Percentiles rank a stretch among this genome's conserved stretches.
These are phyloP conservation scores for Phocoena sinus DNA, from an alignment of 2,113 vertebrate species.

Conservation along the genomic window DNA sequence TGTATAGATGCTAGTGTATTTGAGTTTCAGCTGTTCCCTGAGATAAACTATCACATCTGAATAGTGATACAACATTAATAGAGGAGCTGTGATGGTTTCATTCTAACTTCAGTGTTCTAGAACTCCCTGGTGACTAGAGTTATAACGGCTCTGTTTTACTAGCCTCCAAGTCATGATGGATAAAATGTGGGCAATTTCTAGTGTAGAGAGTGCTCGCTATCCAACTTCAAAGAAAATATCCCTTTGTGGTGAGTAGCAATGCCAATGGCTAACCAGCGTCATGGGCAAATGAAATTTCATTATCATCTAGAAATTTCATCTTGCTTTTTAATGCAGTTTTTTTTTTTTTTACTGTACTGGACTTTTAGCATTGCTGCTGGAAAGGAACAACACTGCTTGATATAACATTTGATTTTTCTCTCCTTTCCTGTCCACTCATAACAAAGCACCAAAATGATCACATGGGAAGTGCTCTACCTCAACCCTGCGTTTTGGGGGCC, in stretches of 20 bases:
- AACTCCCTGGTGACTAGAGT: slow-evolving; percentile 11
- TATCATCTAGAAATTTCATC: slow-evolving; percentile 1
- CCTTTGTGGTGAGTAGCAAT: not conserved
- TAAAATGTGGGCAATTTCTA: not conserved
- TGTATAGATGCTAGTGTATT: not conserved
- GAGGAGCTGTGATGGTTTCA: not conserved
- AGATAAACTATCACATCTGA: not conserved
- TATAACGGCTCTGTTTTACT: not conserved
- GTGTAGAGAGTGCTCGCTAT: slow-evolving; percentile 10
- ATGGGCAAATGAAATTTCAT: slow-evolving; percentile 21
- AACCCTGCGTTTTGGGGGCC: not conserved
- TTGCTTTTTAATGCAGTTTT: not conserved
- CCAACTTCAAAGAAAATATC: not conserved
- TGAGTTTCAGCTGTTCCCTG: not conserved
- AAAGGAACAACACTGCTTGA: not conserved
- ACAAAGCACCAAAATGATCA: not conserved
- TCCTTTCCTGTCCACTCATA: not conserved
- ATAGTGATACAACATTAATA: not conserved
- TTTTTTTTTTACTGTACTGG: not conserved
- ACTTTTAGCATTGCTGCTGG: not conserved
- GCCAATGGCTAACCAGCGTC: not conserved
- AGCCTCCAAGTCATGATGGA: not conserved
- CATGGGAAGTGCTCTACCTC: not conserved
- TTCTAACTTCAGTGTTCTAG: not conserved
- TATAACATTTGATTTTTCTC: not conserved